Percentiles rank a stretch among this genome's conserved stretches.
These are phyloP conservation scores for Phasia obesa DNA, from an alignment of 2,888 invertebrate genomes.

Conservation along the genomic window DNA sequence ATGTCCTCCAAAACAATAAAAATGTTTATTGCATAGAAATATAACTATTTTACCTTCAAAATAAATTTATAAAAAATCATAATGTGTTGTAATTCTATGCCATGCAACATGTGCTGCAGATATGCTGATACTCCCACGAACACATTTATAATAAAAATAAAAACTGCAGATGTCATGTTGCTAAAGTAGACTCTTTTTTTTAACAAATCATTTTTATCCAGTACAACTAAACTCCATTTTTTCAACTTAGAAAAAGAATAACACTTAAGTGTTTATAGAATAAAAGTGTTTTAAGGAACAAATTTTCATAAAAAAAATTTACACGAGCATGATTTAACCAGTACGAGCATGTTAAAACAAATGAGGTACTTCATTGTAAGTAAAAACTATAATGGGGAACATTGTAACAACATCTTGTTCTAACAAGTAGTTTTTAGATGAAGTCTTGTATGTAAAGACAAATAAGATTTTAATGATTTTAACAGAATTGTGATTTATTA, in stretches of 20 bases:
- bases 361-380: no score
- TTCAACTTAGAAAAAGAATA: not conserved
- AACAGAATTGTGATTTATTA: no score
- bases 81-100: slow-evolving; percentile 43
- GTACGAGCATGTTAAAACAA: no score
- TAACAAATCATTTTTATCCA: slow-evolving; percentile 52
- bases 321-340: no score
- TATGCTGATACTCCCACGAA: slow-evolving; percentile 4
- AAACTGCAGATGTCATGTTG: slow-evolving; percentile 66
- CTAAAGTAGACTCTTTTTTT: slow-evolving; percentile 51
- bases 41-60: slow-evolving; percentile 41
- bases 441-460: no score
- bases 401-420: no score
- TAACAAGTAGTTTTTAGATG: no score
- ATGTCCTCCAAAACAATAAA: slow-evolving; percentile 37
- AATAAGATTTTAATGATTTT: no score
- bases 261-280: slow-evolving; percentile 32
- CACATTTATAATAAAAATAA: not conserved
- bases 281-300: not conserved
- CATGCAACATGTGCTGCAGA: slow-evolving; percentile 60
- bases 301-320: no score
- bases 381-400: no score
- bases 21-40: slow-evolving; percentile 42
- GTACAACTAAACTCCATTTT: not conserved
- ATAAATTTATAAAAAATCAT: not conserved